phyloP scores from a whole-genome alignment of 2,113 vertebrate species.

The Morone chrysops region DNA sequence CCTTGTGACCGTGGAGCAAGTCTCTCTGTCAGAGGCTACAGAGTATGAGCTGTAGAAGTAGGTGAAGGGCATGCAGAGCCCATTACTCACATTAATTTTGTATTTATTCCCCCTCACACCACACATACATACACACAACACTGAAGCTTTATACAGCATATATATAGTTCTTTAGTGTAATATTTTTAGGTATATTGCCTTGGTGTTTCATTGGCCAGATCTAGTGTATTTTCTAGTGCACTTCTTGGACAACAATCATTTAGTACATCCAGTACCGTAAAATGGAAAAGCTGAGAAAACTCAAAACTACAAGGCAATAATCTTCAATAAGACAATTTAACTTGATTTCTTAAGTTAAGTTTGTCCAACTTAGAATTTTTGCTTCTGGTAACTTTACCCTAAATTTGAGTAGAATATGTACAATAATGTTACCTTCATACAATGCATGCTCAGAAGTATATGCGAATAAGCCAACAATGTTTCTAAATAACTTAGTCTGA shows the following conservation, averaged over 20 bases:
- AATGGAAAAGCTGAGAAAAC: too few species aligned
- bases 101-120: conserved; percentile 5
- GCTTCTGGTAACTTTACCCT: too few species aligned
- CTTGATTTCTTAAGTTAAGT: too few species aligned
- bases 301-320: too few species aligned
- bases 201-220: background rate
- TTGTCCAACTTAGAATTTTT: too few species aligned
- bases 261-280: too few species aligned
- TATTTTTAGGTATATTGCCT: background rate
- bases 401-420: too few species aligned
- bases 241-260: background rate
- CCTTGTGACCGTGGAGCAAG: conserved; percentile 26
- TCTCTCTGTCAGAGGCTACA: conserved; percentile 45
- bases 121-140: background rate
- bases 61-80: conserved; percentile 56
- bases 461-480: too few species aligned
- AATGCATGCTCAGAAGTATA: too few species aligned
- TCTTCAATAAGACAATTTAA: too few species aligned
- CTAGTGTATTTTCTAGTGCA: background rate
- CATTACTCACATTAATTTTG: conserved; percentile 52
- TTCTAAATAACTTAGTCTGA: too few species aligned
- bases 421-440: too few species aligned
- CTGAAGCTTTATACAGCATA: background rate
- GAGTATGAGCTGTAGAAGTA: conserved; percentile 39
- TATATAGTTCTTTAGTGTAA: background rate